Base-by-base conservation (phyloP, 2,113 vertebrate species). In the Junco hyemalis region DNA sequence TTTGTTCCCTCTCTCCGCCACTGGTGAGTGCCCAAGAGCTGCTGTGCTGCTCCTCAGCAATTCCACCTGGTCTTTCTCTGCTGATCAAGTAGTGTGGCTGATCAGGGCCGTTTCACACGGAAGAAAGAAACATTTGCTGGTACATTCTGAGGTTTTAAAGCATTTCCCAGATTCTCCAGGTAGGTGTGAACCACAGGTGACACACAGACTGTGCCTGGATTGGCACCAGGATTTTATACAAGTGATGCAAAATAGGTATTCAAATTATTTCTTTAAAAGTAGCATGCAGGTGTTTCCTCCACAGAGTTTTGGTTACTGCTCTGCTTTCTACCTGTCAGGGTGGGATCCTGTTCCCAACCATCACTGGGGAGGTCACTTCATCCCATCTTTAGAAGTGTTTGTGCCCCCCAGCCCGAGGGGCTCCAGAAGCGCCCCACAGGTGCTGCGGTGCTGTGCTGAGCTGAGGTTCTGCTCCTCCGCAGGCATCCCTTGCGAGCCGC, bases 401-500 rank as follows among this genome's bases (percentile, higher is more conserved):
- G 12, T 36, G 40, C 31, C 60, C 45, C 76, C 3, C n/a, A 44
- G n/a, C 4, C 15, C 0, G 51, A 3, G 31, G 29, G 31, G 2
- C 40, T 53, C 24, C 15, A 42, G 15, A 15, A 42, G 40, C 40
- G 3, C 14, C 40, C 40, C 15, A 16, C 15, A 13, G 35, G 44
- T 1, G 3, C 56, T 31, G 14, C 3, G 38, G 38, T 4, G 53
- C 42, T 64, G 36, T 31, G 40, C 6, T 23, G 74, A 12, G 13
- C 5, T 28, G 19, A 33, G 47, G 29, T 57, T 92, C 50, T 53
- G 79, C 76, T 4, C 73, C 63, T 78, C 38, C 60, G 54, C 89
- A 98, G 97, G 85, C 40, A 98, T 98, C 92, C 96, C 81, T 12
- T 98, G 97, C 6, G 12, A 26, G 38, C 72, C 94, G 0, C 97